Base-by-base conservation (phyloP, 2,797 vertebrate species). In the Luscinia luscinia region DNA sequence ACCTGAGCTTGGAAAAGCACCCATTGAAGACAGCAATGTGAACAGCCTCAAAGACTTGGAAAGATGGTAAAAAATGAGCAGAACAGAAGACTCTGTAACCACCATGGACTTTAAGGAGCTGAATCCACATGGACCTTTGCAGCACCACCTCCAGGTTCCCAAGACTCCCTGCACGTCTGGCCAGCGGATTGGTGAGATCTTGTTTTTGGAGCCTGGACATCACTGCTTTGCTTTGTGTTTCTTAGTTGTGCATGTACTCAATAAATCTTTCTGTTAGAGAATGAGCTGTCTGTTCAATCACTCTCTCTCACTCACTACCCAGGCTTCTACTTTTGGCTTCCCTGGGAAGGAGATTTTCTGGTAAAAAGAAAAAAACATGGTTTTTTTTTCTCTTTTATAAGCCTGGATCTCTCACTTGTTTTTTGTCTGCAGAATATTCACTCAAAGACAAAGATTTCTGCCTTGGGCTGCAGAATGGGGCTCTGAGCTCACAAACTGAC, bases 181-280 rank as follows among this genome's bases (percentile, higher is more conserved):
- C 93, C 94, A 95, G 57, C 2, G 4, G 83, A 41, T 12, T 88
- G 93, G 94, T 76, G 91, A 93, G 70, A 30, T 88, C 90, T 91
- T 88, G 51, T 34, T 81, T 72, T 66, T 0, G 3, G 80, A 91
- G 48, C 85, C 83, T 57, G 90, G 76, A 86, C 70, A 30, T 57
- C 69, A 69, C 57, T 0, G 17, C 84, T 94, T 96, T 73, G 87
- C 74, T 95, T 52, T 54, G 75, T 30, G 75, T n/a, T 43, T 1
- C 32, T 77, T 91, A 90, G 73, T 21, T 88, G 36, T 88, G 41
- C 70, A 73, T 3, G 4, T 36, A 90, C 9, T 72, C 55, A 96
- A 96, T 96, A 96, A 96, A 96, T 12, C 5, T 66, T 5, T n/a
- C 19, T 88, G 43, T 76, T 84, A 82, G 85, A 88, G 43, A 41